These are phyloP conservation scores for Drosophila fuyamai DNA, from an alignment of 1,140 invertebrate genomes.

Conservation along the genomic window DNA sequence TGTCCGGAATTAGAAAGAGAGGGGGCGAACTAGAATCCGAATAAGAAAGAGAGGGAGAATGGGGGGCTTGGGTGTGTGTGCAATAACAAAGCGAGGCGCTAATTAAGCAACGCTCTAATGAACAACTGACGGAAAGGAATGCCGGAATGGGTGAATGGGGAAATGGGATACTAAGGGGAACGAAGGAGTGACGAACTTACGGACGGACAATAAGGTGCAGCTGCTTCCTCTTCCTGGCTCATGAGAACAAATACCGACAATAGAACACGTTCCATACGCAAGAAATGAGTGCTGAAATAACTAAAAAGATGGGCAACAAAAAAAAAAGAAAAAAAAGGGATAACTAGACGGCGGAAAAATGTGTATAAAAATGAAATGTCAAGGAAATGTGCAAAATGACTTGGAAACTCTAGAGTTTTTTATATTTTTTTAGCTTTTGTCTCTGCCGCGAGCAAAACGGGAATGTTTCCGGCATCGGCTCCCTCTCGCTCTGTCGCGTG, in stretches of 20 bases:
- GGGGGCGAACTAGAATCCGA: constrained; percentile 5
- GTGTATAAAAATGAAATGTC: constrained; percentile 72
- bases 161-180: neutral
- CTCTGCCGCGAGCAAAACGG: constrained; percentile 14
- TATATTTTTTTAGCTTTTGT: constrained; percentile 25
- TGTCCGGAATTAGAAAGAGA: constrained; percentile 8
- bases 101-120: constrained; percentile 79
- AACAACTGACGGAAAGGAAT: constrained; percentile 52
- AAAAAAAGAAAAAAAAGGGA: constrained; percentile 8
- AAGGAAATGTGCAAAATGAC: constrained; percentile 81
- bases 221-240: constrained; percentile 40
- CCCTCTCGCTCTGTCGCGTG: neutral
- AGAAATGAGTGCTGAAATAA: constrained; percentile 32
- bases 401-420: constrained; percentile 58
- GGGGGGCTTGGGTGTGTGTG: constrained; percentile 12
- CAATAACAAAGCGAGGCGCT: constrained; percentile 66
- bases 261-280: constrained; percentile 39
- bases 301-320: constrained; percentile 8
- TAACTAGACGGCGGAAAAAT: constrained; percentile 35
- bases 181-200: constrained; percentile 20
- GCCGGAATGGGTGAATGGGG: neutral
- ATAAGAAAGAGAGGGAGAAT: constrained; percentile 24
- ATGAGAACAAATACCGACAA: constrained; percentile 41
- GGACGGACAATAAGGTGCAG: constrained; percentile 43
- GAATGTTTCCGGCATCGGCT: constrained; percentile 32